phyloP scores from a whole-genome alignment of 2,797 vertebrate species.

The Kryptolebias ocellatus region DNA sequence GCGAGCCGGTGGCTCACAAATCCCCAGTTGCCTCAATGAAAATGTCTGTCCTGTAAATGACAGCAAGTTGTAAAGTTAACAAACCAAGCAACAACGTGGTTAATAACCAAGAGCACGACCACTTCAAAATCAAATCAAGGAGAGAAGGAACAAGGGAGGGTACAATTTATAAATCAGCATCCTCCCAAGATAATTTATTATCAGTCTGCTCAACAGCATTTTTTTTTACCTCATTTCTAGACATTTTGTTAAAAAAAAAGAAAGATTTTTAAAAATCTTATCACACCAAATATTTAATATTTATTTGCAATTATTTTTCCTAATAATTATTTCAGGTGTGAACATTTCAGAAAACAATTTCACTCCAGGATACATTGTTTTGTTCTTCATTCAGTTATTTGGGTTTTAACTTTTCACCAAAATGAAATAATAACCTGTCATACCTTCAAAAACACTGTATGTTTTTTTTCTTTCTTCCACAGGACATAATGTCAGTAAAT shows the following conservation, averaged over 20 bases:
- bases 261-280: background rate
- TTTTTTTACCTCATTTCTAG: background rate
- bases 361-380: background rate
- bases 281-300: background rate
- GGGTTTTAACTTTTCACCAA: constrained; percentile 23
- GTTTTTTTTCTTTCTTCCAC: background rate
- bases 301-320: background rate
- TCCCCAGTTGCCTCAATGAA: constrained; percentile 97
- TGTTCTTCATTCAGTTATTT: constrained; percentile 33
- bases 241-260: no score
- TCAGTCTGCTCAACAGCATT: constrained; percentile 4
- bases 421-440: constrained; percentile 33
- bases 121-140: constrained; percentile 41
- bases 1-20: constrained; percentile 92
- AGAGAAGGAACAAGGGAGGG: constrained; percentile 32
- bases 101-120: constrained; percentile 51
- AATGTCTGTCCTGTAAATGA: constrained; percentile 92
- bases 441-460: background rate
- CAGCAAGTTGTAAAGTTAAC: constrained; percentile 74
- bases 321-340: background rate
- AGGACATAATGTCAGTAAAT: constrained; percentile 26
- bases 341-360: background rate
- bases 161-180: constrained; percentile 46
- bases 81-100: constrained; percentile 61
- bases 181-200: constrained; percentile 37